Percentiles rank a stretch among this genome's conserved stretches.
These are phyloP conservation scores for Rhabdophis nuchalis DNA, from an alignment of 2,797 vertebrate genomes.

Conservation along the genomic window DNA sequence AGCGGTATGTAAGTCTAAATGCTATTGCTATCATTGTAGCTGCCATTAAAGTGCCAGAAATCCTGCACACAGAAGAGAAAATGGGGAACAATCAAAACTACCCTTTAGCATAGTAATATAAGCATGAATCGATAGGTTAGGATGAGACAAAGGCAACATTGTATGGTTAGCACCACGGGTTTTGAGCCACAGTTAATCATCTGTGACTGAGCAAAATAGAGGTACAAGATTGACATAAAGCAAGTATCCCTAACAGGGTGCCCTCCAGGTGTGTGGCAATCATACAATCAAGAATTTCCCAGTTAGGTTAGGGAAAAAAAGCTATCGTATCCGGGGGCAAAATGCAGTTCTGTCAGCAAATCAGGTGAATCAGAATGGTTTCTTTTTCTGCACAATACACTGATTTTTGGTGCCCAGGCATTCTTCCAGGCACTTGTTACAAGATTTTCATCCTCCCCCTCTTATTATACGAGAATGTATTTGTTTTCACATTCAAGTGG, in stretches of 20 bases:
- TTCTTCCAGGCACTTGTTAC: background rate
- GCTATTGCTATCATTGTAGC: background rate
- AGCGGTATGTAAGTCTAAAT: background rate
- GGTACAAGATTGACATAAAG: background rate
- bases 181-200: background rate
- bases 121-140: background rate
- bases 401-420: background rate
- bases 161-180: background rate
- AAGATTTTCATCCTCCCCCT: background rate
- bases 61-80: background rate
- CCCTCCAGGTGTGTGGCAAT: background rate
- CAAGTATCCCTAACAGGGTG: background rate
- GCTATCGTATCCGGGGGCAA: background rate
- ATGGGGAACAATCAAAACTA: background rate
- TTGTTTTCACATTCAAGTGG: conserved; percentile 1
- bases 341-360: background rate
- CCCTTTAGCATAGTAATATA: background rate
- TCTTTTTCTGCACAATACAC: background rate
- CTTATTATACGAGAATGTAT: background rate
- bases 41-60: background rate
- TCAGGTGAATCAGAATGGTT: background rate
- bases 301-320: background rate
- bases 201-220: background rate
- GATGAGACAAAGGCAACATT: background rate
- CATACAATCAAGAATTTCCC: background rate